Conservation (phyloP, 2,888 invertebrate genomes). For the Neoscelio sp. region DNA sequence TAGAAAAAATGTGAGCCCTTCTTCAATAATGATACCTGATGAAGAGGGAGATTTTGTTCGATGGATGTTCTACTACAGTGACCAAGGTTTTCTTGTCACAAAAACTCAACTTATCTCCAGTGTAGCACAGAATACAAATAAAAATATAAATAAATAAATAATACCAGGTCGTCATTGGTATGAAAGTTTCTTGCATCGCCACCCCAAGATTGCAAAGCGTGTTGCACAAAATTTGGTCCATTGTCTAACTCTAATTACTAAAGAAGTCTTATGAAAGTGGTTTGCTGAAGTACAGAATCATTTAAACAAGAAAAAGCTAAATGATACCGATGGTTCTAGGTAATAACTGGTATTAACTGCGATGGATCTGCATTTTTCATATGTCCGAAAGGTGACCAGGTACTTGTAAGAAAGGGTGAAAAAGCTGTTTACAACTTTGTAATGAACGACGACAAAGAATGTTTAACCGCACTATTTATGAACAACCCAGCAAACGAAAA, state of each 20-base stretch:
- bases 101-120: constrained; percentile 74
- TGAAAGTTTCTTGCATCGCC: constrained; percentile 74
- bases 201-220: constrained; percentile 73
- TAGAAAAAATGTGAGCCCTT: constrained; percentile 56
- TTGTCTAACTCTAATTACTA: constrained; percentile 64
- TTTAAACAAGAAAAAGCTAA: constrained; percentile 5
- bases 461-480: no score
- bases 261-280: constrained; percentile 65
- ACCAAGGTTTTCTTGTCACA: no score
- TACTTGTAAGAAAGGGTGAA: constrained; percentile 15
- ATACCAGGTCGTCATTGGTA: constrained; percentile 78
- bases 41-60: constrained; percentile 64
- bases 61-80: no score
- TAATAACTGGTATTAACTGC: constrained; percentile 11
- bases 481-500: no score
- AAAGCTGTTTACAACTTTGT: no score
- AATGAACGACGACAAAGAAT: no score
- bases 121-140: constrained; percentile 69
- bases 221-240: constrained; percentile 67
- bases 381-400: constrained; percentile 10
- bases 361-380: constrained; percentile 19
- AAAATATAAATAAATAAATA: constrained; percentile 55
- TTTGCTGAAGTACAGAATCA: constrained; percentile 53
- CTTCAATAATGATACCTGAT: constrained; percentile 32
- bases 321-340: constrained; percentile 17